These are phyloP conservation scores for Saccostrea cuccullata DNA, from an alignment of 1,140 invertebrate genomes.

Conservation along the genomic window DNA sequence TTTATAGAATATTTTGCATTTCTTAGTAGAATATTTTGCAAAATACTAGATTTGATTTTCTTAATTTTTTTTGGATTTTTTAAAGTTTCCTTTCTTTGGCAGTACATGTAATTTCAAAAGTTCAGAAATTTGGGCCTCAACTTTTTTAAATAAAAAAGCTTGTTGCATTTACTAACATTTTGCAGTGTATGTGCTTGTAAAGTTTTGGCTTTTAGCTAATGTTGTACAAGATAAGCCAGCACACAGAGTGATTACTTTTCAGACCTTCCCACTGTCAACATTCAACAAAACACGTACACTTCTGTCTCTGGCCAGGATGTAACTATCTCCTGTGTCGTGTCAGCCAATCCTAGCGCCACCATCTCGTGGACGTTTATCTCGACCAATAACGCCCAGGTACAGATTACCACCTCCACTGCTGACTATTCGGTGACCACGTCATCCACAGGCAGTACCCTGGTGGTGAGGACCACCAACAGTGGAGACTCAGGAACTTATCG, in stretches of 20 bases:
- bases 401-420: neutral
- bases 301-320: conserved; percentile 27
- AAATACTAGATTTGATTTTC: too few relatives aligned
- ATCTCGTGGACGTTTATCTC: conserved; percentile 38
- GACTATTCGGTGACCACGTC: neutral
- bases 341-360: conserved; percentile 39
- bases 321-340: conserved; percentile 41
- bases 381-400: neutral
- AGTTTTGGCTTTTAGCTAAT: conserved; percentile 14
- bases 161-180: neutral
- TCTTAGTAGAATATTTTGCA: too few relatives aligned
- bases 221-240: neutral
- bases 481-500: conserved; percentile 47
- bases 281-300: conserved; percentile 15
- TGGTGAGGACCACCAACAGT: neutral
- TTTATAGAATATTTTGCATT: too few relatives aligned
- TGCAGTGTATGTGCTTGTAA: conserved; percentile 16
- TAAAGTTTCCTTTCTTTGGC: too few relatives aligned
- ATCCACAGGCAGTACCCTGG: neutral
- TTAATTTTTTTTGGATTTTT: too few relatives aligned
- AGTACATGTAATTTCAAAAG: neutral
- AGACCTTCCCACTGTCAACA: conserved; percentile 38
- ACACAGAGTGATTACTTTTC: neutral
- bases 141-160: neutral
- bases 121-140: neutral